A percentile compares a stretch with the other conserved stretches of the same genome.
Evolutionary conservation across 2,797 vertebrate genomes (phyloP).

Genomic region (Luscinia megarhynchos): DNA sequence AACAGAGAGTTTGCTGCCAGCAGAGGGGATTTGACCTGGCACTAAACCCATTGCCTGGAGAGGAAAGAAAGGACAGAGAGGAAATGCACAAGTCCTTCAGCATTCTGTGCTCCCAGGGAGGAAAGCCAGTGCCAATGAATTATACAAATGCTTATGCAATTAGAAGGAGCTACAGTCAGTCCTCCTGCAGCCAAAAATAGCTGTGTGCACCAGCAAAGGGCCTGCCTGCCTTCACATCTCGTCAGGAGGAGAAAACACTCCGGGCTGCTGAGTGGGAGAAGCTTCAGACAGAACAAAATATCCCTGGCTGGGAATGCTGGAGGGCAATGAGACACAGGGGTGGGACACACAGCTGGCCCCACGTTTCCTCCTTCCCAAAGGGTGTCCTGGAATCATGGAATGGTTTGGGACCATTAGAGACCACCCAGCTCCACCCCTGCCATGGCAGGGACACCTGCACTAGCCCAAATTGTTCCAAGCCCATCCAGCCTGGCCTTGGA

Average conservation of each 20-base stretch:
- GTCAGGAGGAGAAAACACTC: slow-evolving; percentile 18
- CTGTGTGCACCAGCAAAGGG: slow-evolving; percentile 29
- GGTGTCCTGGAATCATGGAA: not conserved
- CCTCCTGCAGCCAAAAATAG: slow-evolving; percentile 48
- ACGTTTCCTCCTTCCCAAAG: accelerated
- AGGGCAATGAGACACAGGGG: not conserved
- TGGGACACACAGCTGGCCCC: not conserved
- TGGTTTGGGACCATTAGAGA: not conserved
- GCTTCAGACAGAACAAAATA: slow-evolving; percentile 23
- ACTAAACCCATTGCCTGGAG: not conserved
- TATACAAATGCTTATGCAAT: slow-evolving; percentile 67
- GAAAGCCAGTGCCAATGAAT: slow-evolving; percentile 32
- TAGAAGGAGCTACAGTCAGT: slow-evolving; percentile 43
- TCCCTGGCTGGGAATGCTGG: not conserved
- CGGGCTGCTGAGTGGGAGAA: slow-evolving; percentile 33
- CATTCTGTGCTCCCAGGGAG: not conserved
- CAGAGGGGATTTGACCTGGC: not conserved
- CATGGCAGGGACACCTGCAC: not conserved
- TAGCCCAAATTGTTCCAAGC: accelerated
- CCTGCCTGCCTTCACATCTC: slow-evolving; percentile 37
- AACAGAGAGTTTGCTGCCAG: not conserved
- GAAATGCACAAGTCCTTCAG: not conserved
- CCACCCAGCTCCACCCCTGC: not conserved
- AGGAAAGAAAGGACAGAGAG: not conserved
- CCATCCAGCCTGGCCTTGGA: not conserved